Conservation (phyloP, 2,888 invertebrate species). For the Tetrapedia diversipes region DNA sequence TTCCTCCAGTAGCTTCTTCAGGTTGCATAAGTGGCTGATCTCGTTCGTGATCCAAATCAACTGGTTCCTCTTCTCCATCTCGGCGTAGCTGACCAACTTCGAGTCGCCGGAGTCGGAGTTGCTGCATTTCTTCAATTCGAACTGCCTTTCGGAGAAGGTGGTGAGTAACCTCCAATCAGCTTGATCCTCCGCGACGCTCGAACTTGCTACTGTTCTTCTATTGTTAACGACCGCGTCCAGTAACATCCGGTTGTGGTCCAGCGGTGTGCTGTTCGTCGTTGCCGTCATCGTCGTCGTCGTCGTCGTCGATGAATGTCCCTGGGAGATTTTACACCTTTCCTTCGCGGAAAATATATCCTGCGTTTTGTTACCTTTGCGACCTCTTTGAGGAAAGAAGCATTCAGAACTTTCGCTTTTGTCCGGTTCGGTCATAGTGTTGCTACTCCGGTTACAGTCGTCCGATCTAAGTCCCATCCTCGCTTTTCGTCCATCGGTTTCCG, state of each 20-base stretch:
- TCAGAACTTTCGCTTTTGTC: conserved; percentile 81
- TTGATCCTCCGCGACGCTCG: conserved; percentile 68
- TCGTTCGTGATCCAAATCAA: conserved; percentile 85
- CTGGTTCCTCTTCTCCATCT: conserved; percentile 84
- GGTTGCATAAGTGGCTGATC: conserved; percentile 84
- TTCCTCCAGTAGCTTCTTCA: conserved; percentile 82
- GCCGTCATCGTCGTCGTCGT: conserved; percentile 49
- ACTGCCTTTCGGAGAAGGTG: conserved; percentile 83
- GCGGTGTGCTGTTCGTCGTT: conserved; percentile 71
- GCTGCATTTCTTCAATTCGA: conserved; percentile 77
- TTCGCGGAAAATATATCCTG: conserved; percentile 72
- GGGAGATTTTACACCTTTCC: conserved; percentile 66
- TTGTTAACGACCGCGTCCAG: conserved; percentile 72
- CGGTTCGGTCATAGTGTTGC: conserved; percentile 69
- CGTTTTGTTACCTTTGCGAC: conserved; percentile 67
- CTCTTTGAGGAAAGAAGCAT: conserved; percentile 78
- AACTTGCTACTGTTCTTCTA: conserved; percentile 62
- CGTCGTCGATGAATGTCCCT: conserved; percentile 51
- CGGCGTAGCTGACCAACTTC: conserved; percentile 81
- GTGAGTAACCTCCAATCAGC: conserved; percentile 83
- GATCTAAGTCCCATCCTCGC: conserved; percentile 79
- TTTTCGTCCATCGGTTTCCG: conserved; percentile 80
- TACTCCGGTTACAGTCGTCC: conserved; percentile 74
- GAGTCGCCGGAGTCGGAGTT: conserved; percentile 75
- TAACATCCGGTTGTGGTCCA: conserved; percentile 74